Conservation (phyloP, 1,140 invertebrate genomes). For the Halyomorpha halys region DNA sequence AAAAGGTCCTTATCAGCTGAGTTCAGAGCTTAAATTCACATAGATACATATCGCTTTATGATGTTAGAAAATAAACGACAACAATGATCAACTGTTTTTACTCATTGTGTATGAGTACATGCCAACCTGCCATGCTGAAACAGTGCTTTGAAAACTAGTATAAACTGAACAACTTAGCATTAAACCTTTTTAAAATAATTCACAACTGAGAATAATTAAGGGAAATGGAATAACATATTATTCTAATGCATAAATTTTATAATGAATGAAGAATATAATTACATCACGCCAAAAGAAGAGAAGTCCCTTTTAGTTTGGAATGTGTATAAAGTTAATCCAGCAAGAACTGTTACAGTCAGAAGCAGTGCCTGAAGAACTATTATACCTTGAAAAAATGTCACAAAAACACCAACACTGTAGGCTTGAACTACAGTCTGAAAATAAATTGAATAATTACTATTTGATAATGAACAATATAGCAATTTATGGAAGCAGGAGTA, state of each 20-base stretch:
- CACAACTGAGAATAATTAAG: no score
- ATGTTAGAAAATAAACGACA: no score
- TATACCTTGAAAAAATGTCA: slow-evolving; percentile 58
- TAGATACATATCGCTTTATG: no score
- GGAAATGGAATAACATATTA: no score
- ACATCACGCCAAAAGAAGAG: slow-evolving; percentile 62
- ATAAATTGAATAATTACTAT: neutral
- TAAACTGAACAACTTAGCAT: no score
- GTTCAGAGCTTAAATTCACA: no score
- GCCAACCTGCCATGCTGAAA: no score
- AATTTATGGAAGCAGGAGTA: neutral
- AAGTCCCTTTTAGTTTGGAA: slow-evolving; percentile 75
- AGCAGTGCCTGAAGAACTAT: slow-evolving; percentile 64
- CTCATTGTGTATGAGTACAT: no score
- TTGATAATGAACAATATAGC: neutral
- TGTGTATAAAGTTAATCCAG: slow-evolving; percentile 61
- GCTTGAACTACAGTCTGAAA: slow-evolving; percentile 62
- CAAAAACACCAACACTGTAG: slow-evolving; percentile 59
- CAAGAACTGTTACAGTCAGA: slow-evolving; percentile 59
- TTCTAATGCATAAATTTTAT: neutral
- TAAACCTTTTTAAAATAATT: no score
- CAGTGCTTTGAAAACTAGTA: no score
- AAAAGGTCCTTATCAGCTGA: no score
- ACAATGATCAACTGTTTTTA: no score
- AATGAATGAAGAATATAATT: slow-evolving; percentile 35